Conservation (phyloP, 2,113 vertebrate genomes). For the Mustela lutreola region DNA sequence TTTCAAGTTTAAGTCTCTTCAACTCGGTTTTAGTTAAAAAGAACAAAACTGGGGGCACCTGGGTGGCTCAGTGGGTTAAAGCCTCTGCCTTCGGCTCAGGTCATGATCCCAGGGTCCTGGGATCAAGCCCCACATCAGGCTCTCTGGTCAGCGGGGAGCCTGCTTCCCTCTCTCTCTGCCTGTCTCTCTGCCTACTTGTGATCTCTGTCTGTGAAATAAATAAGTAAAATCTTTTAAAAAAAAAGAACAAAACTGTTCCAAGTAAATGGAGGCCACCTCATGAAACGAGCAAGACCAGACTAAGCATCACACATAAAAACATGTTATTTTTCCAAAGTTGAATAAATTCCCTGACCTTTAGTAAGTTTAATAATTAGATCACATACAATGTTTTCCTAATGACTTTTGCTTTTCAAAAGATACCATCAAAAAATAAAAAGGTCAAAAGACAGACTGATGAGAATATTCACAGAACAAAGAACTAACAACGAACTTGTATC, state of each 20-base stretch:
- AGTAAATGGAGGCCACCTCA: slow-evolving; percentile 40
- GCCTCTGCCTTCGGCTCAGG: too few relatives aligned
- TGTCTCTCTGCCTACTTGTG: too few relatives aligned
- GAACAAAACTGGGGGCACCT: slow-evolving; percentile 33
- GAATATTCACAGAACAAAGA: not conserved
- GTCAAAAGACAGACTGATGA: not conserved
- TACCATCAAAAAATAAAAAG: not conserved
- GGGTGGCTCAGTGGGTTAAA: too few relatives aligned
- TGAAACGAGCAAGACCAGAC: not conserved
- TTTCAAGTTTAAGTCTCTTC: slow-evolving; percentile 63
- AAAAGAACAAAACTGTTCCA: slow-evolving; percentile 54
- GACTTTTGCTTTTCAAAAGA: slow-evolving; percentile 17
- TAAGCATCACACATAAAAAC: not conserved
- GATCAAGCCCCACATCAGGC: too few relatives aligned
- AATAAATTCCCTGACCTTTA: slow-evolving; percentile 65
- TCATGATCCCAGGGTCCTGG: too few relatives aligned
- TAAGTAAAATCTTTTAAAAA: too few relatives aligned
- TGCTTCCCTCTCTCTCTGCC: too few relatives aligned
- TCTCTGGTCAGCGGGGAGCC: too few relatives aligned
- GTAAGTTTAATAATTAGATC: slow-evolving; percentile 49
- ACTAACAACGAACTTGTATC: not conserved
- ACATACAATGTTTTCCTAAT: not conserved
- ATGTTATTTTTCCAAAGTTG: slow-evolving; percentile 70
- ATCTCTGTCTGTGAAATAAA: too few relatives aligned
- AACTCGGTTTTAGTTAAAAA: slow-evolving; percentile 55